Evolutionary conservation across 2,113 vertebrate genomes (phyloP).

Genomic region (Pelodiscus sinensis): DNA sequence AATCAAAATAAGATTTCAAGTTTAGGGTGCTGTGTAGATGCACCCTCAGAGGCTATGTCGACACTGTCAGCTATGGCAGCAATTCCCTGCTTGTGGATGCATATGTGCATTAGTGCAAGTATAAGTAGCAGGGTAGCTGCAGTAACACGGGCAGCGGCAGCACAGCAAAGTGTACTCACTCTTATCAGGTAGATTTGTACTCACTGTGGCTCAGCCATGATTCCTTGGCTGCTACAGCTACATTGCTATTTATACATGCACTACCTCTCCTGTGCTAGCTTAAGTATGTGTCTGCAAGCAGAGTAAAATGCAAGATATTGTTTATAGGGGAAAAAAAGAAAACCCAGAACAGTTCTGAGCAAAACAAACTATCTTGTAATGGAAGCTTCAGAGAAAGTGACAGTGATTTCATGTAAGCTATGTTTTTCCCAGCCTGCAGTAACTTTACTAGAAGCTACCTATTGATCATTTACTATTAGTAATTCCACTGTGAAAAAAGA

Average conservation of each 20-base stretch:
- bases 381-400: background rate
- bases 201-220: background rate
- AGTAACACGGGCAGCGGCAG: background rate
- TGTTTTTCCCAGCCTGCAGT: background rate
- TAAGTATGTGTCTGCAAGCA: background rate
- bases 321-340: background rate
- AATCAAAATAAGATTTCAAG: no score
- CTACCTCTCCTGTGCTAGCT: background rate
- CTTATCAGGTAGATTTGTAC: background rate
- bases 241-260: background rate
- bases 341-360: background rate
- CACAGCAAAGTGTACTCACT: background rate
- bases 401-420: background rate
- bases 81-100: background rate
- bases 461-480: background rate
- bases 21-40: no score
- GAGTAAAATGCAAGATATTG: background rate
- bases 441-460: background rate
- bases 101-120: background rate
- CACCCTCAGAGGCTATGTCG: background rate
- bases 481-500: background rate
- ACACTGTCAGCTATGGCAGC: background rate
- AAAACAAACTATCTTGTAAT: background rate
- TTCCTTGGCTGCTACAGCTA: background rate
- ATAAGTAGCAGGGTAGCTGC: background rate